Conservation (phyloP, 1,140 invertebrate species). For the Leptinotarsa defecta region DNA sequence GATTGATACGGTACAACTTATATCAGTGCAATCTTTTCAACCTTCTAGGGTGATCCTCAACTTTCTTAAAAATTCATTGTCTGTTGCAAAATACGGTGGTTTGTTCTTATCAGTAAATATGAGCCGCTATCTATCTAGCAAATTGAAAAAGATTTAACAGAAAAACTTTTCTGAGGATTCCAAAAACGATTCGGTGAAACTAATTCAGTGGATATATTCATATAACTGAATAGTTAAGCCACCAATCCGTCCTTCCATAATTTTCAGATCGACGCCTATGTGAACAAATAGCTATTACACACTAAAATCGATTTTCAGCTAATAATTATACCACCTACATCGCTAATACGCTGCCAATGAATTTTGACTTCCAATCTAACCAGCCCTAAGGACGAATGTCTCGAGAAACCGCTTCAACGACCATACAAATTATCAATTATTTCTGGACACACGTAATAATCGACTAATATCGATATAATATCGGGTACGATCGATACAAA, state of each 20-base stretch:
- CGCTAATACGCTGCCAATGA: slow-evolving; percentile 9
- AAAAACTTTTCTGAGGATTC: too few relatives aligned
- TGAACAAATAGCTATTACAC: slow-evolving; percentile 34
- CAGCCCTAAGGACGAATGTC: slow-evolving; percentile 18
- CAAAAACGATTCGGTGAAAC: too few relatives aligned
- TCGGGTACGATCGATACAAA: slow-evolving; percentile 32
- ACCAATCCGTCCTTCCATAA: not conserved
- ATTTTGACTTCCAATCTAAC: slow-evolving; percentile 15
- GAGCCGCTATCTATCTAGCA: too few relatives aligned
- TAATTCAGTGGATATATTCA: too few relatives aligned
- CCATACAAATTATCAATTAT: slow-evolving; percentile 35
- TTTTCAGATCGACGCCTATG: slow-evolving; percentile 25
- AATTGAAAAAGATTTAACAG: too few relatives aligned
- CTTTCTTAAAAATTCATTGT: too few relatives aligned
- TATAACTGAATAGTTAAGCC: not conserved
- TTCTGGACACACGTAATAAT: slow-evolving; percentile 31
- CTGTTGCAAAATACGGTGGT: too few relatives aligned
- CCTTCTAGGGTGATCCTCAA: too few relatives aligned
- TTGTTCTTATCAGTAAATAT: too few relatives aligned
- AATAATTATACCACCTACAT: slow-evolving; percentile 35
- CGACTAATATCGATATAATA: slow-evolving; percentile 37
- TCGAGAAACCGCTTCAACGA: slow-evolving; percentile 14
- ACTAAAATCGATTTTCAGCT: slow-evolving; percentile 31
- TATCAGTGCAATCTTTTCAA: too few relatives aligned
- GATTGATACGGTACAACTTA: too few relatives aligned